Evolutionary conservation across 2,888 invertebrate genomes (phyloP).

Genomic region (Vesta saturnalis): DNA sequence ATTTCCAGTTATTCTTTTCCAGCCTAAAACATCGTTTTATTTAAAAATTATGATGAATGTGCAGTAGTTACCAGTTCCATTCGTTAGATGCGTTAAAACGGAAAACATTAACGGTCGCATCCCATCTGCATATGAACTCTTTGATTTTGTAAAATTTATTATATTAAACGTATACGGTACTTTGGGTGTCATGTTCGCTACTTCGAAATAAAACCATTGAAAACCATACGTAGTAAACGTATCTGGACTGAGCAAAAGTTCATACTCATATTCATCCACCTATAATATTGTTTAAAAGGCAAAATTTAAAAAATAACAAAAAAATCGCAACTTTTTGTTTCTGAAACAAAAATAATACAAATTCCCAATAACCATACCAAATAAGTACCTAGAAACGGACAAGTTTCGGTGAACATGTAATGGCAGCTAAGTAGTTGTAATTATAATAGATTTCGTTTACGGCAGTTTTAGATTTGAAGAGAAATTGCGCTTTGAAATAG

Average conservation of each 20-base stretch:
- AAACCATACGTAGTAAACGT: slow-evolving; percentile 81
- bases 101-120: slow-evolving; percentile 91
- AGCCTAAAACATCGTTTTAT: slow-evolving; percentile 61
- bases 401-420: too few relatives aligned
- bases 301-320: too few relatives aligned
- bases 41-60: background rate
- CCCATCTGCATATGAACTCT: slow-evolving; percentile 88
- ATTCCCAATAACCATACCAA: background rate
- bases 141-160: slow-evolving; percentile 86
- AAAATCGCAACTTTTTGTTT: too few relatives aligned
- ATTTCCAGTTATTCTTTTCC: slow-evolving; percentile 78
- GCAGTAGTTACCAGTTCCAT: slow-evolving; percentile 62
- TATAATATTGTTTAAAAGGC: slow-evolving; percentile 61
- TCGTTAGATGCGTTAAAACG: slow-evolving; percentile 72
- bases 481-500: too few relatives aligned
- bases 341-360: too few relatives aligned
- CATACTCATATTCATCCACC: slow-evolving; percentile 82
- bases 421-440: too few relatives aligned
- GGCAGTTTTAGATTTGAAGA: too few relatives aligned
- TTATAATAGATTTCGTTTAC: too few relatives aligned
- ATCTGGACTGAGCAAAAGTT: slow-evolving; percentile 84
- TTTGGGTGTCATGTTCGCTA: slow-evolving; percentile 78
- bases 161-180: slow-evolving; percentile 84
- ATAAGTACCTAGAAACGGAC: slow-evolving; percentile 75
- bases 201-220: slow-evolving; percentile 93